Base-by-base conservation (phyloP, 2,797 vertebrate genomes). In the Mus caroli region DNA sequence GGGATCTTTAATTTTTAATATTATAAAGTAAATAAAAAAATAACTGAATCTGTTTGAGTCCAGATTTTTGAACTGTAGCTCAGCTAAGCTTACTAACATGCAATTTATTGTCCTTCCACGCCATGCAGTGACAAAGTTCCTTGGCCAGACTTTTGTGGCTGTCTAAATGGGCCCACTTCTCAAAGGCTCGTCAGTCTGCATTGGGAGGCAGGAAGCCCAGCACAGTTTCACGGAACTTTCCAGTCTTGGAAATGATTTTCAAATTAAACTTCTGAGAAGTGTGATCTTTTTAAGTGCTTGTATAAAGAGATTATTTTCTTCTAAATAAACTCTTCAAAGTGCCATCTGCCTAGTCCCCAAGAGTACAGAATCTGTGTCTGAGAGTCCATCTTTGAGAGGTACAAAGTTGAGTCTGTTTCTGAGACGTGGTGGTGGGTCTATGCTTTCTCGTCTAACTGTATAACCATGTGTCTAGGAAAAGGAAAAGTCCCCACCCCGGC, bases 261-360 rank as follows among this genome's bases (percentile, higher is more conserved):
- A 58, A 73, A 43, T 40, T 28, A 40, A 46, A 20, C 7, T n/a
- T 67, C 85, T 6, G 1, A 89, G 78, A 73, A 83, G 37, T 13
- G 52, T 52, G 15, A 19, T 94, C 20, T 85, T 78, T 88, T 60
- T 50, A 92, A 80, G 40, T 71, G 7, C 11, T 24, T 94, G 77
- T 88, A 73, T 94, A 67, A 90, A 37, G 52, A 69, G 77, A 77
- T 58, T 20, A 24, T 90, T 78, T 90, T 88, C 46, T 60, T 82
- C 37, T 20, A 67, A 73, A 67, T 17, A 82, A 82, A 37, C n/a
- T 62, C 34, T 82, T 54, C n/a, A 54, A 82, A 75, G 60, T 37
- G 14, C 24, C 28, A 79, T 26, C 22, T 54, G 20, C 31, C 0
- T n/a, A n/a, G 54, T 89, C 40, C 15, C 52, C 56, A 56, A 20